Evolutionary conservation across 2,797 vertebrate species (phyloP), one percentile per base, ranked within the genome.

Genomic region (Pseudochirops cupreus): DNA sequence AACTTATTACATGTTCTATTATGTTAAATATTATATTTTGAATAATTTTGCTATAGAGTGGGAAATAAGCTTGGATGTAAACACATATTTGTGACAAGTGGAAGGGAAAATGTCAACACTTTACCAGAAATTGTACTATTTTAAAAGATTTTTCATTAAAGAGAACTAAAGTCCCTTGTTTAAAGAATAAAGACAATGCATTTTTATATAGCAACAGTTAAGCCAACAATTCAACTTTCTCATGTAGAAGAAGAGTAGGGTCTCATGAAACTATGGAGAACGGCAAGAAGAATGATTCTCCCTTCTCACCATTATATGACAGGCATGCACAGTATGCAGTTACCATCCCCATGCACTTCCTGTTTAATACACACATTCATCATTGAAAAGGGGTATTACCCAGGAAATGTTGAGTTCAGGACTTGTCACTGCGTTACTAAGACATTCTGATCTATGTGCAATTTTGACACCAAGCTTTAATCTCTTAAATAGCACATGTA

Each of bases 11-110:
- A 94, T 95, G 91, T 29, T 5, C 0, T 4, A 29, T 90, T 58
- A 58, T 29, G 9, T 58, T 29, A 58, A 58, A 55, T 62, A 91
- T 93, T 93, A 95, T 2, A 50, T 58, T 91, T 93, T 89, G 26
- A 82, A 0, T 56, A 92, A 54, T 89, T 90, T 1, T 94, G 90
- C 2, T 67, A 91, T 1, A 91, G 39, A 50, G 29, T 87, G 31
- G 28, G 95, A 96, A 98, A 95, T 0, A 96, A 74, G 46, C 13
- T 82, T 93, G 67, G 95, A 95, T 97, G 56, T 91, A 97, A 94
- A 24, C 0, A 96, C 0, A 54, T 26, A 94, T 95, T 93, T 96
- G 24, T 2, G 95, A 62, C 89, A 91, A 90, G 33, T 67, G 6
- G n/a, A 91, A 87, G 96, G 91, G 59, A 56, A 94, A 94, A 90